Evolutionary conservation across 1,140 invertebrate genomes (phyloP).

Genomic region (Pseudachorutes palmiensis): DNA sequence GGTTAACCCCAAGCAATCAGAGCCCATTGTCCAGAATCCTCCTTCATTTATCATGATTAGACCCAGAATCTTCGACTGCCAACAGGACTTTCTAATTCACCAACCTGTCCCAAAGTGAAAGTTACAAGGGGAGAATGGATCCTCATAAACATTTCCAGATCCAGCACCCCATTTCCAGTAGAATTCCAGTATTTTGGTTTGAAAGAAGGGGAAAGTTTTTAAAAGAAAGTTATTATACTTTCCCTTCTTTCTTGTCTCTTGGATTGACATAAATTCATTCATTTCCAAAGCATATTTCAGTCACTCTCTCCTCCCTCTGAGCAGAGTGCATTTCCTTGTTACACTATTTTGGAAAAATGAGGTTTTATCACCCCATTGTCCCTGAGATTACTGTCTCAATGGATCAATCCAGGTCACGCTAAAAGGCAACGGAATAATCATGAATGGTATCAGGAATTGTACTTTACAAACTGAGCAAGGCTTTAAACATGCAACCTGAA

Average conservation of each 20-base stretch:
- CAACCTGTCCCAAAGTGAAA: neutral
- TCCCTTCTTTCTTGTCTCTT: neutral
- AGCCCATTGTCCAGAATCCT: neutral
- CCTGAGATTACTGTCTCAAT: slow-evolving; percentile 2
- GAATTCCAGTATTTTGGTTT: too few relatives aligned
- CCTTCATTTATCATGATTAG: slow-evolving; percentile 3
- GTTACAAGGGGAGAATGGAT: too few relatives aligned
- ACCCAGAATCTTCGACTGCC: neutral
- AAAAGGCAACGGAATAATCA: neutral
- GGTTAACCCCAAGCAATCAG: neutral
- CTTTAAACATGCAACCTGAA: too few relatives aligned
- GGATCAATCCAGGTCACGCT: slow-evolving; percentile 7
- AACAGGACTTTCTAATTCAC: too few relatives aligned
- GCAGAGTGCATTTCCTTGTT: slow-evolving; percentile 5
- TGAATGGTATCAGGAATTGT: neutral
- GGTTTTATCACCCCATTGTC: neutral
- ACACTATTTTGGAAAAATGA: neutral
- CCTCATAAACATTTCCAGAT: too few relatives aligned
- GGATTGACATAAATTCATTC: slow-evolving; percentile 12
- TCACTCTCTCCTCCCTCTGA: neutral
- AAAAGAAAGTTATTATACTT: slow-evolving; percentile 7
- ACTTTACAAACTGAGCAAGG: neutral
- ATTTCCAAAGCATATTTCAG: neutral
- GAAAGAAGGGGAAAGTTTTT: neutral
- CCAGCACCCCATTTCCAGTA: too few relatives aligned